phyloP scores from a whole-genome alignment of 1,140 invertebrate genomes.

The Vanessa atalanta region DNA sequence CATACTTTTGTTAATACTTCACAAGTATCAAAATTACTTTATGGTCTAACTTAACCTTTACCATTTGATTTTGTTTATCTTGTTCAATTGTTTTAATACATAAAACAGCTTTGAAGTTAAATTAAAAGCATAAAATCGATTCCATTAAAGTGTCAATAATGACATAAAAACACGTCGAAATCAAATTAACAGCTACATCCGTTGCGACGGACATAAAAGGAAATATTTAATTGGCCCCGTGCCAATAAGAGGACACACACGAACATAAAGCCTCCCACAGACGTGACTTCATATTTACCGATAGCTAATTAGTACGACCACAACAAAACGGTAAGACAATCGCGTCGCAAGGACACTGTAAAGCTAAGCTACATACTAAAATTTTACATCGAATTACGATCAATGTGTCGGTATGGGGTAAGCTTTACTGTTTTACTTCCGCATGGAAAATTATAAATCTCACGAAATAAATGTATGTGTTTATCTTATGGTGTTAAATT shows the following conservation, averaged over 20 bases:
- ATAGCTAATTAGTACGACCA: background rate
- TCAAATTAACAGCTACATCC: constrained; percentile 32
- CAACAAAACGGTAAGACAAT: background rate
- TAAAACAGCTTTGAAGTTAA: constrained; percentile 20
- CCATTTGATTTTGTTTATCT: background rate
- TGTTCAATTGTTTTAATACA: background rate
- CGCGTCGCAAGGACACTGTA: no score
- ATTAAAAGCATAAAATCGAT: constrained; percentile 12
- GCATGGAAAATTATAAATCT: background rate
- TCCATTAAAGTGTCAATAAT: constrained; percentile 25
- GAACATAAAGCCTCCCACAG: constrained; percentile 7
- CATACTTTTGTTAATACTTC: no score
- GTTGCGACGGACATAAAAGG: constrained; percentile 33
- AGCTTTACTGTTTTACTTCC: constrained; percentile 6
- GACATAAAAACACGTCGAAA: constrained; percentile 33
- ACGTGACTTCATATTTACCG: background rate
- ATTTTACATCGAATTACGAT: background rate
- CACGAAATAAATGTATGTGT: constrained; percentile 3
- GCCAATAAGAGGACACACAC: constrained; percentile 20
- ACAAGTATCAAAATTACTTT: background rate
- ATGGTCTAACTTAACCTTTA: background rate
- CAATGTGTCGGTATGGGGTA: background rate
- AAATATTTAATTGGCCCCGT: constrained; percentile 30
- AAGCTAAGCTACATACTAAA: no score
- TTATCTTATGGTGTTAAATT: constrained; percentile 5